Evolutionary conservation across 2,113 vertebrate species (phyloP), one percentile per base, ranked within the genome.

Genomic region (Nipponia nippon): DNA sequence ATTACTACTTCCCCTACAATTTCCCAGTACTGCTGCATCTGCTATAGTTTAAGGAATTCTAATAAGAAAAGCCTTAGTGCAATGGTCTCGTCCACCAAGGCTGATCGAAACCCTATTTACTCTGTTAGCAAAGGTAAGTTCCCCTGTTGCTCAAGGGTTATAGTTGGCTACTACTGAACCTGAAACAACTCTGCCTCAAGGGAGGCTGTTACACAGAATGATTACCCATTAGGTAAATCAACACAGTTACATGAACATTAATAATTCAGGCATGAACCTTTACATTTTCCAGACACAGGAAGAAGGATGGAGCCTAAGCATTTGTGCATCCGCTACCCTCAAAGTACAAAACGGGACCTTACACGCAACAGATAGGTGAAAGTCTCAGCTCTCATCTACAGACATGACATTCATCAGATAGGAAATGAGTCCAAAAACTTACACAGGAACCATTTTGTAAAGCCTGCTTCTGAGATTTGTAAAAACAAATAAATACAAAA

Each of bases 181-280:
- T 49, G 94, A 93, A 94, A 85, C 1, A 1, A 66, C 61, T 73
- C 26, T 19, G 75, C 83, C 89, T 77, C 75, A 36, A 62, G 81
- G 71, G 96, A 93, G 67, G 71, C 50, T 88, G 75, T 95, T 97
- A 91, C 70, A 94, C 70, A 90, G 82, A 81, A 95, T 94, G 75
- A 95, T 89, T 95, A 63, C 59, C 75, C 89, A 90, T 97, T 96
- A 96, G 82, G 79, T 93, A 96, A 95, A 97, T 94, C 96, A 94
- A 83, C 96, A 91, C 58, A 36, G 62, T 71, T 83, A 83, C 66
- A 82, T 18, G n/a, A 82, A 73, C 0, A 3, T 91, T 76, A 94
- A 58, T 55, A 94, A 96, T 53, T 82, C 81, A 91, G 92, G 77
- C 73, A 72, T 23, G 36, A 95, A 62, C 49, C 49, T 91, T 77